Conservation (phyloP, 2,888 invertebrate species). For the Athrips mouffetella region DNA sequence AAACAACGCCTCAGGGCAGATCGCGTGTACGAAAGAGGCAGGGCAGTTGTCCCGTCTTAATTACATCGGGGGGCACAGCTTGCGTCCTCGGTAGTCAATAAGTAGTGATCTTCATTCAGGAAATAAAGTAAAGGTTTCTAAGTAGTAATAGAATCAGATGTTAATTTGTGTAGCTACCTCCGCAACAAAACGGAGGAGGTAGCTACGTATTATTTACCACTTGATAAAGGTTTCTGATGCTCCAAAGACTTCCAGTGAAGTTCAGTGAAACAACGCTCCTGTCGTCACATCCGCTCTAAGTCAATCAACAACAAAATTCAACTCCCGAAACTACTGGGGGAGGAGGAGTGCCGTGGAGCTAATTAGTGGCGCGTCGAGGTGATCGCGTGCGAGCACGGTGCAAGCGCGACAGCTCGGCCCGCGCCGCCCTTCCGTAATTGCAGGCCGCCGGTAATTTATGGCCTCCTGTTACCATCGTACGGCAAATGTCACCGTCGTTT, state of each 20-base stretch:
- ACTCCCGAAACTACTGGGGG: constrained; percentile 15
- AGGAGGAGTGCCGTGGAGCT: constrained; percentile 7
- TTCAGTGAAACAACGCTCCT: neutral
- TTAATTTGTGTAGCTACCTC: no score
- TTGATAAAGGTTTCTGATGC: no score
- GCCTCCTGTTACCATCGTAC: constrained; percentile 48
- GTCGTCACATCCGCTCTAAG: neutral
- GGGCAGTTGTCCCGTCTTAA: constrained; percentile 14
- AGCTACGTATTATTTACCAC: no score
- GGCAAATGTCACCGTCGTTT: constrained; percentile 42
- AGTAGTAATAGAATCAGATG: no score
- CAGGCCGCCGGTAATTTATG: constrained; percentile 52
- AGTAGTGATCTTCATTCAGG: no score
- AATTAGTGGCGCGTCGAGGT: constrained; percentile 10
- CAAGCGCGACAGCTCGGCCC: constrained; percentile 15
- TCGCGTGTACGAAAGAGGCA: constrained; percentile 14
- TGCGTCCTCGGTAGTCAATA: neutral
- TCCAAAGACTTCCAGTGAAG: neutral
- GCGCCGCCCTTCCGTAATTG: constrained; percentile 16
- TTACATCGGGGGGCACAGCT: constrained; percentile 8
- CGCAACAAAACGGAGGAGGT: no score
- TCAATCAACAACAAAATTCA: constrained; percentile 11
- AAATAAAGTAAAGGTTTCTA: no score
- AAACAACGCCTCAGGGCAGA: constrained; percentile 11
- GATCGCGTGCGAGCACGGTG: constrained; percentile 18